These are phyloP conservation scores for Poecilia picta DNA, from an alignment of 2,797 vertebrate genomes.

Conservation along the genomic window DNA sequence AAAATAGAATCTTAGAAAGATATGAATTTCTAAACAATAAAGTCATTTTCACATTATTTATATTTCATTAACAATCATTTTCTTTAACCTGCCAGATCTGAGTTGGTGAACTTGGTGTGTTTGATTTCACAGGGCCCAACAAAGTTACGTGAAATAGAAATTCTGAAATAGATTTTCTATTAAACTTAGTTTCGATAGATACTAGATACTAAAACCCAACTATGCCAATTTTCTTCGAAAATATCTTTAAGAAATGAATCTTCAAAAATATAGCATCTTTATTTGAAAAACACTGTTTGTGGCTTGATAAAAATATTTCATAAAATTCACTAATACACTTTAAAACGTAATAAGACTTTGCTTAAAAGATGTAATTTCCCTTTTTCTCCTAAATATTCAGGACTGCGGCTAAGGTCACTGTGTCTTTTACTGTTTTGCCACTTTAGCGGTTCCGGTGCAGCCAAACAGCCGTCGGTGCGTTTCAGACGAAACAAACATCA, in stretches of 20 bases:
- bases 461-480: conserved; percentile 88
- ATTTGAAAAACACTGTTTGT: neutral
- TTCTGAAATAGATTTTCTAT: neutral
- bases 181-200: neutral
- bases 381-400: neutral
- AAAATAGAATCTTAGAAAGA: neutral
- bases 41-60: neutral
- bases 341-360: neutral
- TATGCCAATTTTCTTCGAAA: neutral
- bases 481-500: conserved; percentile 99
- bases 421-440: conserved; percentile 4
- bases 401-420: neutral
- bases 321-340: neutral
- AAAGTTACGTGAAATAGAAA: neutral
- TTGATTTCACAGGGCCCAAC: neutral
- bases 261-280: neutral
- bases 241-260: neutral
- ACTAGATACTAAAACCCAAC: neutral
- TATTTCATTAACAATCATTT: neutral
- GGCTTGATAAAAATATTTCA: neutral
- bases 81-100: neutral
- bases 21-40: neutral
- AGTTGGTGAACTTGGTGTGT: neutral
- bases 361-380: neutral
- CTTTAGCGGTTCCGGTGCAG: conserved; percentile 78